Conservation (phyloP, 1,140 invertebrate genomes). For the Heliconius himera region DNA sequence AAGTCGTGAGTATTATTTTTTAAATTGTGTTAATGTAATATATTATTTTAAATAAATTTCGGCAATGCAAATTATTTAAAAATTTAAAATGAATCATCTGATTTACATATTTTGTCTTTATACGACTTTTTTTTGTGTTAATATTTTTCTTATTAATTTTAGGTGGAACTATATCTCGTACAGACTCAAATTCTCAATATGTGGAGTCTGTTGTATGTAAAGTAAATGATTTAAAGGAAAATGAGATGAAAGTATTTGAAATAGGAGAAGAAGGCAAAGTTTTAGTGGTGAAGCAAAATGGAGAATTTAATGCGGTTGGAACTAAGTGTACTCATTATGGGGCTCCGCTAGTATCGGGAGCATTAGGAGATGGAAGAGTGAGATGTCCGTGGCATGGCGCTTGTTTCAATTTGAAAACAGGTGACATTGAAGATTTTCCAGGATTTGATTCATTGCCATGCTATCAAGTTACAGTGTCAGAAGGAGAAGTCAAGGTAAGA, state of each 20-base stretch:
- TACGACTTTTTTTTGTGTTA: conserved; percentile 8
- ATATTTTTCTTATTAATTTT: conserved; percentile 24
- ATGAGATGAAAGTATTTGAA: conserved; percentile 93
- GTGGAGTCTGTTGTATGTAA: conserved; percentile 89
- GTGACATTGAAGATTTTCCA: conserved; percentile 95
- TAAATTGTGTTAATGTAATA: not conserved
- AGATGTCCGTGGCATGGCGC: conserved; percentile 98
- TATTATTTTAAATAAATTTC: not conserved
- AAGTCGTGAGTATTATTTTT: conserved; percentile 53
- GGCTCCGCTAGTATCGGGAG: conserved; percentile 91
- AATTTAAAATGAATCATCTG: too few relatives aligned
- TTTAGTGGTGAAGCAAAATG: conserved; percentile 91
- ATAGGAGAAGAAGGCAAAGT: conserved; percentile 87
- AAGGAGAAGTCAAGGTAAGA: conserved; percentile 86
- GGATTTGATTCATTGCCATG: conserved; percentile 94
- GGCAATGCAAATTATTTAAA: not conserved
- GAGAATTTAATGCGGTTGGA: conserved; percentile 90
- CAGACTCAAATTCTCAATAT: conserved; percentile 62
- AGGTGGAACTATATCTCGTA: conserved; percentile 64
- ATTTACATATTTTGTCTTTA: conserved; percentile 21
- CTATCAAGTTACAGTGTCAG: conserved; percentile 86
- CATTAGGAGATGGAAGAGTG: conserved; percentile 90
- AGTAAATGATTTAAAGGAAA: conserved; percentile 89
- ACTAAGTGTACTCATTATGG: conserved; percentile 97
- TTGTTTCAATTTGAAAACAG: conserved; percentile 96